A percentile compares a stretch with the other conserved stretches of the same genome.
These are phyloP conservation scores for Notospermus geniculatus DNA, from an alignment of 1,140 invertebrate genomes.

Conservation along the genomic window DNA sequence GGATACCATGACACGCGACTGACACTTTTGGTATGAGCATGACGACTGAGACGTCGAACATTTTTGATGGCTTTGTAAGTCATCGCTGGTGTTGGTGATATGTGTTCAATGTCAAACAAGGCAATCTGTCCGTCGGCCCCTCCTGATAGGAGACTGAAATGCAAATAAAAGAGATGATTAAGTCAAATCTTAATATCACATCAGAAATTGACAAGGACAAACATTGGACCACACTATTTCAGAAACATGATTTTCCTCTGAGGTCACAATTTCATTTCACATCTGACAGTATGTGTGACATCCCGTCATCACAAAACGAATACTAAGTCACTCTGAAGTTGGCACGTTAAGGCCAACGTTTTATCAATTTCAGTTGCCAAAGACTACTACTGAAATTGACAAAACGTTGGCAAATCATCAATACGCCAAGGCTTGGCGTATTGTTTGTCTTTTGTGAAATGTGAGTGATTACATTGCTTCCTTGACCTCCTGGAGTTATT, in stretches of 20 bases:
- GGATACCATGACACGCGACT: constrained; percentile 61
- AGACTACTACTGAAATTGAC: too few relatives aligned
- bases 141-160: constrained; percentile 57
- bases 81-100: constrained; percentile 37
- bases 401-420: too few relatives aligned
- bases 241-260: background rate
- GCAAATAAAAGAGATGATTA: constrained; percentile 15
- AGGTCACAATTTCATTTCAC: background rate
- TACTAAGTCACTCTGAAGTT: too few relatives aligned
- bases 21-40: constrained; percentile 55
- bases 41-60: constrained; percentile 35
- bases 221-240: background rate
- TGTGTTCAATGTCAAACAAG: constrained; percentile 57
- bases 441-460: too few relatives aligned
- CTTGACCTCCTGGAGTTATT: too few relatives aligned
- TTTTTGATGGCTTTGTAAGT: constrained; percentile 49
- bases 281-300: background rate
- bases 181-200: background rate
- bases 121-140: constrained; percentile 52
- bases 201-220: background rate
- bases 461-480: too few relatives aligned
- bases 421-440: too few relatives aligned
- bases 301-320: too few relatives aligned
- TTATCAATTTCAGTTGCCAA: too few relatives aligned
- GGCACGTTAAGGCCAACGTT: too few relatives aligned